Evolutionary conservation across 2,888 invertebrate genomes (phyloP).

Genomic region (Leucophora obtusa): DNA sequence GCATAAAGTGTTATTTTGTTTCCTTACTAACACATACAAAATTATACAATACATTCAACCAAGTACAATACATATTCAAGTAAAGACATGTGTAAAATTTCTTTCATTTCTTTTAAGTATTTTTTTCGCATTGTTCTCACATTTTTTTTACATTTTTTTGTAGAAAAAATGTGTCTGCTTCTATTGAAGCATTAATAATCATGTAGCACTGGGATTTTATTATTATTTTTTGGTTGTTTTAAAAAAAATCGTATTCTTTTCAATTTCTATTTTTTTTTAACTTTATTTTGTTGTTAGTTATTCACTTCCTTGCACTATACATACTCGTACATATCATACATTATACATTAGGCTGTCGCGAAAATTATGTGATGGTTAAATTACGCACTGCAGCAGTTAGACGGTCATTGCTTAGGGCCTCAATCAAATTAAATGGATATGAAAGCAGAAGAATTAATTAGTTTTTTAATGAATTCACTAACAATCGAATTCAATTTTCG

Average conservation of each 20-base stretch:
- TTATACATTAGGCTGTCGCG: no score
- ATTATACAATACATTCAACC: background rate
- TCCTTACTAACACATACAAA: slow-evolving; percentile 10
- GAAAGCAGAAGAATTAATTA: no score
- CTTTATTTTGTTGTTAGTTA: slow-evolving; percentile 1
- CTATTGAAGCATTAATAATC: slow-evolving; percentile 62
- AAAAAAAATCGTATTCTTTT: slow-evolving; percentile 29
- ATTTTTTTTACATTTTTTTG: background rate
- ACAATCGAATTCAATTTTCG: no score
- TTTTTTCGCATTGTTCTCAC: slow-evolving; percentile 31
- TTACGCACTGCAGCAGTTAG: no score
- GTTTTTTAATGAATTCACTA: no score
- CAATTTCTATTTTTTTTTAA: slow-evolving; percentile 39
- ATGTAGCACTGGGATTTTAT: slow-evolving; percentile 58
- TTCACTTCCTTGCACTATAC: slow-evolving; percentile 9
- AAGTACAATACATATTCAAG: background rate
- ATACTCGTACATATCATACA: background rate
- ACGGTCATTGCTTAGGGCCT: no score
- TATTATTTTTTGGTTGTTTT: slow-evolving; percentile 29
- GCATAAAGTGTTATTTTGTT: slow-evolving; percentile 45
- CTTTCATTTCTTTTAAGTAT: slow-evolving; percentile 25
- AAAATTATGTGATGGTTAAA: no score
- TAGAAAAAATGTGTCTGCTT: slow-evolving; percentile 45
- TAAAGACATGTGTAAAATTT: slow-evolving; percentile 27
- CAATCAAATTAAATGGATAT: no score